Percentiles rank a stretch among this genome's conserved stretches.
Evolutionary conservation across 2,888 invertebrate species (phyloP).

Genomic region (Prosopocoilus inquinatus): DNA sequence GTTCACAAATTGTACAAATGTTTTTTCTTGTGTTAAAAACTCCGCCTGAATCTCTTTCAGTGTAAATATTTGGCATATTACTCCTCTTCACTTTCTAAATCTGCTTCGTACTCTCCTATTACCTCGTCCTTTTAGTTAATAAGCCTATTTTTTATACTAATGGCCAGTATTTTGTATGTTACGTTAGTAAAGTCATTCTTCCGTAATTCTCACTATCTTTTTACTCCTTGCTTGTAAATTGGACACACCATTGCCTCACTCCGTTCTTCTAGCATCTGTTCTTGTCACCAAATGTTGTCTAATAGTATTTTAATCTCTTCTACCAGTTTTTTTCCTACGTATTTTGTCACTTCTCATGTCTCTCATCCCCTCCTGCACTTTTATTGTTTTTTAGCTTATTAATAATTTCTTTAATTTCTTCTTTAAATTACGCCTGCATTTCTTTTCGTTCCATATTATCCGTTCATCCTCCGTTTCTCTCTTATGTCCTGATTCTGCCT

Average conservation of each 20-base stretch:
- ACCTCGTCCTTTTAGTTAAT: not conserved
- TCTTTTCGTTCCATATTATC: not conserved
- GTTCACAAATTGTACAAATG: too few relatives aligned
- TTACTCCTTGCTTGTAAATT: too few relatives aligned
- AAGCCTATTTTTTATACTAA: not conserved
- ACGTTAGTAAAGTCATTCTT: too few relatives aligned
- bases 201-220: too few relatives aligned
- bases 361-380: not conserved
- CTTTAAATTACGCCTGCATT: not conserved
- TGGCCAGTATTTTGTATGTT: too few relatives aligned
- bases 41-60: too few relatives aligned
- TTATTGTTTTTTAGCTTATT: not conserved
- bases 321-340: not conserved
- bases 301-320: not conserved
- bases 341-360: not conserved
- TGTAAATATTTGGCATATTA: not conserved
- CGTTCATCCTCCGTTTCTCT: not conserved
- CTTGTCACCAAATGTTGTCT: not conserved
- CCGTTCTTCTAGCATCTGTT: not conserved
- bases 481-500: not conserved
- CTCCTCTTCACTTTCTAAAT: not conserved
- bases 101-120: not conserved
- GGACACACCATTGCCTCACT: not conserved
- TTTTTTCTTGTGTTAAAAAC: too few relatives aligned
- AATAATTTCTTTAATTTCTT: too few relatives aligned